Percentiles rank a stretch among this genome's conserved stretches.
These are phyloP conservation scores for Mythimna albipuncta DNA, from an alignment of 2,888 invertebrate genomes.

Conservation along the genomic window DNA sequence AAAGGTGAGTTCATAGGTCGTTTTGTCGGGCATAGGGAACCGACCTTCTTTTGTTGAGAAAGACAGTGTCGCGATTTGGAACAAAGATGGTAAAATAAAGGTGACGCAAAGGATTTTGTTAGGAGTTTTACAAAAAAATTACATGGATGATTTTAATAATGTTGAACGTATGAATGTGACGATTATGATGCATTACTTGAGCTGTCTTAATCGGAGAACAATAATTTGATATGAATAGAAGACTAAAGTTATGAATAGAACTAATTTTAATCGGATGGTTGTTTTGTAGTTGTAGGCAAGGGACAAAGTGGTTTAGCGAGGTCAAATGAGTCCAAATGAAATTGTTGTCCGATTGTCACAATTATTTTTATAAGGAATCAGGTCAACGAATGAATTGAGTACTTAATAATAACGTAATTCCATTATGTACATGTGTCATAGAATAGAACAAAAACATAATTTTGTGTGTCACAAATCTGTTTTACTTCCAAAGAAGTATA, in stretches of 20 bases:
- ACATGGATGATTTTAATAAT: constrained; percentile 55
- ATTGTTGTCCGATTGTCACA: neutral
- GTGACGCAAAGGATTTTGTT: constrained; percentile 44
- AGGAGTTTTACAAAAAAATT: constrained; percentile 46
- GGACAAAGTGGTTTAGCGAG: neutral
- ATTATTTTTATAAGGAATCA: neutral
- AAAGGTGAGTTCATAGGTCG: constrained; percentile 75
- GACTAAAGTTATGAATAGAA: constrained; percentile 13
- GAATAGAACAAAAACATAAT: no score
- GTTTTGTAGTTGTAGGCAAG: constrained; percentile 18
- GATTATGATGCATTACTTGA: constrained; percentile 47
- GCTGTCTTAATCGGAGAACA: constrained; percentile 38
- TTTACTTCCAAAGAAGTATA: no score
- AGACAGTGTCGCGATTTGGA: constrained; percentile 74
- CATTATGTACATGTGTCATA: no score
- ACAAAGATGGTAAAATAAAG: constrained; percentile 69
- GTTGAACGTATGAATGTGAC: constrained; percentile 26
- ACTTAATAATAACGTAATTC: neutral
- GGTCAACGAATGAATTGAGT: neutral
- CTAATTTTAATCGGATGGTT: constrained; percentile 35
- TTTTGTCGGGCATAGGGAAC: constrained; percentile 59
- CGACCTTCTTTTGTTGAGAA: constrained; percentile 41
- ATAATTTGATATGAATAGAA: constrained; percentile 27
- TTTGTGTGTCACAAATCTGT: no score
- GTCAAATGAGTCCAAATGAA: neutral